These are phyloP conservation scores for Biston stratarius DNA, from an alignment of 2,888 invertebrate species.

Conservation along the genomic window DNA sequence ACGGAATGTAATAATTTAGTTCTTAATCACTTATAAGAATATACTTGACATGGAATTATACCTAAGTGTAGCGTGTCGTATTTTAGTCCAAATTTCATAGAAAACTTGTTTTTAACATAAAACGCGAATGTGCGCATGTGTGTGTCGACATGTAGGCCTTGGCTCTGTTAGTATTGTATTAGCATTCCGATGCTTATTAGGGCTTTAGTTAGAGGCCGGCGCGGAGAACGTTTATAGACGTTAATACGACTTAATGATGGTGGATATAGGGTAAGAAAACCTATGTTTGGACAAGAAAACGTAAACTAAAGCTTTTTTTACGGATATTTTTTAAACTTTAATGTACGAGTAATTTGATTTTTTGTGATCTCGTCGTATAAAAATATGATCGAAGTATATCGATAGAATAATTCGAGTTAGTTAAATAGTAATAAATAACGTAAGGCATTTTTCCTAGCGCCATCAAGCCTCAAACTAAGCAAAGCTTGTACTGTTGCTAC, in stretches of 20 bases:
- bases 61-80: background rate
- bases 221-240: conserved; percentile 15
- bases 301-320: too few species aligned
- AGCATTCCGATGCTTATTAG: conserved; percentile 41
- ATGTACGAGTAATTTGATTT: too few species aligned
- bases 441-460: too few species aligned
- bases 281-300: background rate
- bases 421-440: too few species aligned
- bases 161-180: conserved; percentile 40
- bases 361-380: too few species aligned
- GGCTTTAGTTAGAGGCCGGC: conserved; percentile 24
- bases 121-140: conserved; percentile 4
- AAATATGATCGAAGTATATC: too few species aligned
- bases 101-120: conserved; percentile 13
- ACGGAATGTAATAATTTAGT: background rate
- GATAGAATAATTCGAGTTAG: too few species aligned
- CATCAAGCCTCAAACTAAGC: too few species aligned
- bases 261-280: background rate
- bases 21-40: too few species aligned
- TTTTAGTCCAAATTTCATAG: conserved; percentile 8
- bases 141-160: conserved; percentile 38
- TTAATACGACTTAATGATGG: conserved; percentile 7
- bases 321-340: too few species aligned
- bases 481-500: too few species aligned
- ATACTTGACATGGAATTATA: background rate